Evolutionary conservation across 2,888 invertebrate genomes (phyloP), one percentile per base, ranked within the genome.

Genomic region (Crossocerus cetratus): DNA sequence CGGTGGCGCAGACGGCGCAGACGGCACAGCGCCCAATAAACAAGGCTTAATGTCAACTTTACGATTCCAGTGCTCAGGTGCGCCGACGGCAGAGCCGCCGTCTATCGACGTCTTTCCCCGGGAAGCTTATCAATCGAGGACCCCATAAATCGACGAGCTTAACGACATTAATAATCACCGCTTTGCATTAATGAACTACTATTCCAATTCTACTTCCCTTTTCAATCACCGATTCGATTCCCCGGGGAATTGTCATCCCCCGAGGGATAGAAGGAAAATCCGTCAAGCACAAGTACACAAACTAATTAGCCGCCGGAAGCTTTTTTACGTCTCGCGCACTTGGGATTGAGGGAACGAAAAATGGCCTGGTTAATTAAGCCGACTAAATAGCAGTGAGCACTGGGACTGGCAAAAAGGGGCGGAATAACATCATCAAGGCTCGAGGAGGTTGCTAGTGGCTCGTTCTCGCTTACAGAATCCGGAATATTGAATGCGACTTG

Each of bases 31-130:
- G 58, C 49, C 74, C 78, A 72, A 82, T 82, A 82, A 82, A 82
- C 82, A 82, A 82, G 82, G 72, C 80, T 82, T 82, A 82, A 74
- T 61, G 62, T 55, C 76, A 80, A 80, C 76, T 82, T 82, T 82
- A 82, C 82, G 82, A 78, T 59, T 54, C 23, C 42, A 23, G 69
- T 74, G 53, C 74, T 68, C 82, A 82, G 82, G 80, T 82, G 82
- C 56, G 22, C 57, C 49, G 11, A 4, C 44, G 66, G 63, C 71
- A 54, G n/a, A n/a, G 72, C 67, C 70, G 63, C 69, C 64, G 49
- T 69, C 64, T 72, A 11, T 32, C 81, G 68, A 60, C 59, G 63
- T 65, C 69, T 71, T 77, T 75, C 73, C 72, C 67, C 75, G 63
- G 72, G 79, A 45, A 77, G 82, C 80, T 82, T 82, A 82, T 82